Evolutionary conservation across 2,888 invertebrate species (phyloP).

Genomic region (Cephalotes varians): DNA sequence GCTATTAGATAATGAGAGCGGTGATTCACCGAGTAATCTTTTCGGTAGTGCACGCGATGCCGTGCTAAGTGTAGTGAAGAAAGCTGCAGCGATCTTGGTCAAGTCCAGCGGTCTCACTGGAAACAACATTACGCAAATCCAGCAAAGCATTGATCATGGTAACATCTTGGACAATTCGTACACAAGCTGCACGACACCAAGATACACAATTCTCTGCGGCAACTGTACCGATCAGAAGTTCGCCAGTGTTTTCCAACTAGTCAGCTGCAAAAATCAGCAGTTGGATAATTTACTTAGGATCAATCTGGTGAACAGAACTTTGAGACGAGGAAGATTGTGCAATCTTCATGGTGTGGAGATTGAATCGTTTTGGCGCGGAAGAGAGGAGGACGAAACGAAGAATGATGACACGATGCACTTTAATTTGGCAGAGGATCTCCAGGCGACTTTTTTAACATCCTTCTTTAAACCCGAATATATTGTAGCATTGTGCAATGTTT

Average conservation of each 20-base stretch:
- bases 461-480: conserved; percentile 90
- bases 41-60: conserved; percentile 96
- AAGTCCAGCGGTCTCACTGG: conserved; percentile 88
- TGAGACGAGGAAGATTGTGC: conserved; percentile 86
- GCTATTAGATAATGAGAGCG: conserved; percentile 89
- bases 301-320: conserved; percentile 88
- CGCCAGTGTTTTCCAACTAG: conserved; percentile 90
- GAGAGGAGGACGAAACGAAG: background rate
- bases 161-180: conserved; percentile 75
- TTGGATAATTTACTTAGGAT: conserved; percentile 88
- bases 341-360: conserved; percentile 56
- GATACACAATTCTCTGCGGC: conserved; percentile 90
- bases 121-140: conserved; percentile 87
- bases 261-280: conserved; percentile 90
- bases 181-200: conserved; percentile 90
- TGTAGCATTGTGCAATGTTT: conserved; percentile 92
- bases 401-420: background rate
- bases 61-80: conserved; percentile 96
- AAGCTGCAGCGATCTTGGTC: conserved; percentile 94
- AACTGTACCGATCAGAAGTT: conserved; percentile 91
- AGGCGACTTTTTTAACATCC: conserved; percentile 88
- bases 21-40: conserved; percentile 89
- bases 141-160: conserved; percentile 75
- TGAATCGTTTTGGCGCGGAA: conserved; percentile 16
- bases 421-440: conserved; percentile 53